A percentile compares a stretch with the other conserved stretches of the same genome.
Evolutionary conservation across 2,888 invertebrate species (phyloP).

Genomic region (Baccha elongata): DNA sequence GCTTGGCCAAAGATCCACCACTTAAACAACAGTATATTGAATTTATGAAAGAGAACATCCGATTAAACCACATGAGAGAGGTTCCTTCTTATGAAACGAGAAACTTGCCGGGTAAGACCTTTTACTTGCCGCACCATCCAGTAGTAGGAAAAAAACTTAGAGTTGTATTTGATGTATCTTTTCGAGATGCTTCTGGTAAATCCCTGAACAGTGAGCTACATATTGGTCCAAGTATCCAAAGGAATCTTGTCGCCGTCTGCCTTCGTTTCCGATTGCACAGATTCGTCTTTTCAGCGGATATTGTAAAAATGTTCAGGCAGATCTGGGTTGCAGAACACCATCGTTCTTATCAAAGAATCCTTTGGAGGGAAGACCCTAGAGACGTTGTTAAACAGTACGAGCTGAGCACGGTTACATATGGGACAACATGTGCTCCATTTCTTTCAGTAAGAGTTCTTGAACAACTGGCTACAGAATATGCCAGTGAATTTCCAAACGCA

Average conservation of each 20-base stretch:
- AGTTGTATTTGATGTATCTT: conserved; percentile 7
- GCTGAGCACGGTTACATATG: no score
- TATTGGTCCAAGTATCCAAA: not conserved
- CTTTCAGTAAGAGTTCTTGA: no score
- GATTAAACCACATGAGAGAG: conserved; percentile 1
- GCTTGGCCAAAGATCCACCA: no score
- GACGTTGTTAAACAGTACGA: not conserved
- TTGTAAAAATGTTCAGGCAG: conserved; percentile 3
- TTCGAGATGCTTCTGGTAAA: no score
- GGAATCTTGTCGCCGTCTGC: not conserved
- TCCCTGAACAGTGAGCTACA: no score
- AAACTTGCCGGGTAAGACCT: not conserved
- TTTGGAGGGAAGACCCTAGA: not conserved
- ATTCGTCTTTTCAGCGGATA: conserved; percentile 4
- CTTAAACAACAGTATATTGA: conserved; percentile 22
- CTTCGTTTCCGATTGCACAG: not conserved
- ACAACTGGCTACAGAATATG: no score
- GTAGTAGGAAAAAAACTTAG: conserved; percentile 1
- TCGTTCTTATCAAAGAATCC: not conserved
- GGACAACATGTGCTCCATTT: no score
- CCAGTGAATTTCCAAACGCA: no score
- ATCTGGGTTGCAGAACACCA: not conserved
- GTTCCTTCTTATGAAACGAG: not conserved
- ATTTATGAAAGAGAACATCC: conserved; percentile 29
- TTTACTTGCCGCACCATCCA: conserved; percentile 1